Evolutionary conservation across 2,888 invertebrate species (phyloP).

Genomic region (Sialis lutaria): DNA sequence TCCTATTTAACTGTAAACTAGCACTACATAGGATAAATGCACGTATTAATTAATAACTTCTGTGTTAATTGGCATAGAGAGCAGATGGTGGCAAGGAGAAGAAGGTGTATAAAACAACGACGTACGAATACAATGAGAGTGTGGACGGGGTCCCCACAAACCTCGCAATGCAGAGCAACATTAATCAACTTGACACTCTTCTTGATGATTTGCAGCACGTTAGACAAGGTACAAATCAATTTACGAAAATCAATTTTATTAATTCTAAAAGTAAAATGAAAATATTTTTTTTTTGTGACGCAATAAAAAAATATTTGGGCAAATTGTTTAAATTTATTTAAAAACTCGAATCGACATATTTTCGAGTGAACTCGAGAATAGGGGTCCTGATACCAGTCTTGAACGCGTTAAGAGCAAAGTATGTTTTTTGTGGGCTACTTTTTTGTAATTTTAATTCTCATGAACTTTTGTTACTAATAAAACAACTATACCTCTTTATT

Average conservation of each 20-base stretch:
- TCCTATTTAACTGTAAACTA: too few relatives aligned
- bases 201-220: slow-evolving; percentile 50
- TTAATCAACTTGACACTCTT: slow-evolving; percentile 57
- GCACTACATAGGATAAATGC: too few relatives aligned
- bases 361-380: too few relatives aligned
- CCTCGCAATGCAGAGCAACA: slow-evolving; percentile 34
- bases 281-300: background rate
- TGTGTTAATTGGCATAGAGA: slow-evolving; percentile 13
- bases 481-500: too few relatives aligned
- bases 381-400: too few relatives aligned
- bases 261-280: background rate
- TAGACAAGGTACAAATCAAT: slow-evolving; percentile 17
- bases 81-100: slow-evolving; percentile 23
- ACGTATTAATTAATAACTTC: too few relatives aligned
- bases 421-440: too few relatives aligned
- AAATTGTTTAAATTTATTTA: background rate
- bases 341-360: background rate
- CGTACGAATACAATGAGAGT: slow-evolving; percentile 27
- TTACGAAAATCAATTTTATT: background rate
- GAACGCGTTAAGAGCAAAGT: too few relatives aligned
- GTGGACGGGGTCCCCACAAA: slow-evolving; percentile 9
- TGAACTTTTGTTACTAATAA: too few relatives aligned
- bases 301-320: too few relatives aligned
- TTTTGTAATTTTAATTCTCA: too few relatives aligned
- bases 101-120: slow-evolving; percentile 22